Conservation (phyloP, 37 sponge, comb jelly and placozoan species). For the Eunapius fragilis region DNA sequence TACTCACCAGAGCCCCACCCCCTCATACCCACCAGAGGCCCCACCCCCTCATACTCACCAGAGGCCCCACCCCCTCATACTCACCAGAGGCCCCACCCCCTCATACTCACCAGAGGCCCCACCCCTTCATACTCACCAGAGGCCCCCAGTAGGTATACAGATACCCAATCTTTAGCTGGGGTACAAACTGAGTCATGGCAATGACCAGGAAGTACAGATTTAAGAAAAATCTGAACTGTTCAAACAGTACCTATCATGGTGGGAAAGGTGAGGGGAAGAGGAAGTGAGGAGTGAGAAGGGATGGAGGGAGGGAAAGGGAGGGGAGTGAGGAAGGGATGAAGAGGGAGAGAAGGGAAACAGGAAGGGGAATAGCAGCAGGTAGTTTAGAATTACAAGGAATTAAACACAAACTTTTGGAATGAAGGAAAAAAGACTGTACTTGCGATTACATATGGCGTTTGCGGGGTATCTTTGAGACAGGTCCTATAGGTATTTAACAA, state of each 20-base stretch:
- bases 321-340: background rate
- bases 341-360: background rate
- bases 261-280: background rate
- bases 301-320: background rate
- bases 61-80: background rate
- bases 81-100: background rate
- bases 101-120: background rate
- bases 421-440: constrained; percentile 79
- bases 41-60: background rate
- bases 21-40: background rate
- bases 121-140: constrained; percentile 49
- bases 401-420: constrained; percentile 69
- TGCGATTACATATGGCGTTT: constrained; percentile 76
- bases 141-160: constrained; percentile 97
- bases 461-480: constrained; percentile 26
- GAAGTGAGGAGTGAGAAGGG: background rate
- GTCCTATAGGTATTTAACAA: constrained; percentile 15
- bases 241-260: constrained; percentile 73
- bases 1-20: background rate
- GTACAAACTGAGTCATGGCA: constrained; percentile 88
- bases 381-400: background rate
- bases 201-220: constrained; percentile 92
- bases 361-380: background rate
- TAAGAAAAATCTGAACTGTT: constrained; percentile 96
- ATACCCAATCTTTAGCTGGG: constrained; percentile 81